These are phyloP conservation scores for Alviniconcha strummeri DNA, from an alignment of 2,888 invertebrate genomes.

Conservation along the genomic window DNA sequence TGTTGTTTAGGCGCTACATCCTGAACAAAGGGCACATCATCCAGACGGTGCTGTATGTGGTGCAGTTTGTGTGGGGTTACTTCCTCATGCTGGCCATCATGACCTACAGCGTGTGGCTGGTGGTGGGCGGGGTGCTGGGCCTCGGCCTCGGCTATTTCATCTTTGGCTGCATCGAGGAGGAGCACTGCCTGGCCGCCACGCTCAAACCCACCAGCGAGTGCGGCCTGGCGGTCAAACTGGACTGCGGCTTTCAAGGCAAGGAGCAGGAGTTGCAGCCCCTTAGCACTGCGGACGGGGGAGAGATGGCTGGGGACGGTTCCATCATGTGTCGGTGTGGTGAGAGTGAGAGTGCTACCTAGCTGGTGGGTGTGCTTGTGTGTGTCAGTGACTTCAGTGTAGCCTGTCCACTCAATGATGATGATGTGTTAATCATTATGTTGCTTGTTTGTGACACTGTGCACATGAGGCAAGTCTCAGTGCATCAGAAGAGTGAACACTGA, in stretches of 20 bases:
- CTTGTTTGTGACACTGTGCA: too few relatives aligned
- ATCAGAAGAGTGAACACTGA: too few relatives aligned
- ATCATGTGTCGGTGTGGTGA: constrained; percentile 27
- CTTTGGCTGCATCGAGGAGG: constrained; percentile 43
- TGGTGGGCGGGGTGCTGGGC: constrained; percentile 39
- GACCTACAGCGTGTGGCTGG: constrained; percentile 46
- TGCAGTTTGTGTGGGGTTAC: constrained; percentile 45
- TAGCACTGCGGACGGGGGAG: constrained; percentile 27
- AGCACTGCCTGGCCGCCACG: not conserved
- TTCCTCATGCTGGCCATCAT: constrained; percentile 44
- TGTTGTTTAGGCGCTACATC: constrained; percentile 39
- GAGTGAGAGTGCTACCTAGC: not conserved
- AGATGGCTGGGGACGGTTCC: constrained; percentile 17
- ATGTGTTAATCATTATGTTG: too few relatives aligned
- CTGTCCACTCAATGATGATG: not conserved
- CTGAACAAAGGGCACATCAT: constrained; percentile 41
- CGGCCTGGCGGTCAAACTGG: constrained; percentile 22
- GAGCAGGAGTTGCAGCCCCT: constrained; percentile 33
- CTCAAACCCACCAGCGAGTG: constrained; percentile 8
- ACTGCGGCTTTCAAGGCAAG: constrained; percentile 27
- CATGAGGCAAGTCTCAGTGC: too few relatives aligned
- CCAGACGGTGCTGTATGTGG: constrained; percentile 42
- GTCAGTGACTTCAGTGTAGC: not conserved
- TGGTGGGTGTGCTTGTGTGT: not conserved
- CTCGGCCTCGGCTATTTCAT: constrained; percentile 45